Conservation (phyloP, 2,888 invertebrate species). For the Chymomyza procnemis region DNA sequence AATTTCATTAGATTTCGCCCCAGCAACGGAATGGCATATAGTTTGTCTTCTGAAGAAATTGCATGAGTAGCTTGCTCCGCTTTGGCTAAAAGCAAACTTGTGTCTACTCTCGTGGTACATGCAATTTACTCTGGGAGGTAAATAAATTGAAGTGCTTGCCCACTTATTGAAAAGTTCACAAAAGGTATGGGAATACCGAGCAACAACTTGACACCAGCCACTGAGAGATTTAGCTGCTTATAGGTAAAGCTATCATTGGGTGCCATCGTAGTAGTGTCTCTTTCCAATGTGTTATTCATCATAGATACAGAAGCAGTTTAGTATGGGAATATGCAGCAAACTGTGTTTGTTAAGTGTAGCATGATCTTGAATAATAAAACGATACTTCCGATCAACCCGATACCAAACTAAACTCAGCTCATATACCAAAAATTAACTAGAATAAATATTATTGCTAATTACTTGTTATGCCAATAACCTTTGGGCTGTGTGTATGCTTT, state of each 20-base stretch:
- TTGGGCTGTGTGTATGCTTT: not conserved
- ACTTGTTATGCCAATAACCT: not conserved
- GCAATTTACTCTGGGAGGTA: not conserved
- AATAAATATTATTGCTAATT: not conserved
- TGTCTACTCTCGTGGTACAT: not conserved
- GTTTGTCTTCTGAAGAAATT: not conserved
- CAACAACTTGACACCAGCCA: not conserved
- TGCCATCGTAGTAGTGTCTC: too few species aligned
- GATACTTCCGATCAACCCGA: too few species aligned
- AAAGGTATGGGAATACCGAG: not conserved
- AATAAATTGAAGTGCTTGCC: not conserved
- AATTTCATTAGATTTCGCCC: constrained; percentile 46
- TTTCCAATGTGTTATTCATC: not conserved
- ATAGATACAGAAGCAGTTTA: too few species aligned
- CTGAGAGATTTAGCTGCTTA: not conserved
- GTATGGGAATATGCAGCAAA: too few species aligned
- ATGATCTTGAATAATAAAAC: too few species aligned
- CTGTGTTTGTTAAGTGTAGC: too few species aligned
- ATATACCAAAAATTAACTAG: not conserved
- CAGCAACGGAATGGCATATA: constrained; percentile 11
- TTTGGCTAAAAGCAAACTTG: not conserved
- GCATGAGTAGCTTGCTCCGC: not conserved
- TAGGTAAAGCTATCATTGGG: too few species aligned
- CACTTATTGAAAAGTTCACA: not conserved
- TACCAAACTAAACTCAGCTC: too few species aligned